phyloP scores from a whole-genome alignment of 2,797 vertebrate species.

The Syndactyla subalaris region DNA sequence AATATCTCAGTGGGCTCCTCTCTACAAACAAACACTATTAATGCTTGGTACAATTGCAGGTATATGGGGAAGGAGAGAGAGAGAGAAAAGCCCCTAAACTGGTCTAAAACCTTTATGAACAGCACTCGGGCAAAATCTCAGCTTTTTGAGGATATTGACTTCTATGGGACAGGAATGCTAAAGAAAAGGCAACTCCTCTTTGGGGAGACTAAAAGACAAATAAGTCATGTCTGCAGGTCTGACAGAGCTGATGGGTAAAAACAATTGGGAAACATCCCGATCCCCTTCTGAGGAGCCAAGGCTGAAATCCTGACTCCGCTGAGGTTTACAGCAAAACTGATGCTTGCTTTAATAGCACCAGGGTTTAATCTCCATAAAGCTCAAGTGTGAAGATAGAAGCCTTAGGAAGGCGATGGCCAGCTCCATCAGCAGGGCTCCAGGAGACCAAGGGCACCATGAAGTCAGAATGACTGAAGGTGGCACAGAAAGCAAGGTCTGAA shows the following conservation, averaged over 20 bases:
- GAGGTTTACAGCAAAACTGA: not conserved
- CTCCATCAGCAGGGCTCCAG: not conserved
- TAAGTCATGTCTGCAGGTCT: not conserved
- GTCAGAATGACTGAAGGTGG: not conserved
- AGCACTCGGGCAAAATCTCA: not conserved
- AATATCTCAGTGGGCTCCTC: constrained; percentile 57
- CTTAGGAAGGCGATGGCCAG: not conserved
- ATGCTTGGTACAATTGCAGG: not conserved
- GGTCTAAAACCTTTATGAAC: not conserved
- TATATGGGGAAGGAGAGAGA: not conserved
- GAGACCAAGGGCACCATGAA: not conserved
- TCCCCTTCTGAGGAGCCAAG: not conserved
- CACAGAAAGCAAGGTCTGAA: not conserved
- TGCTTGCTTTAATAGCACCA: not conserved
- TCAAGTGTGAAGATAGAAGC: not conserved
- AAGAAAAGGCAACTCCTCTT: not conserved
- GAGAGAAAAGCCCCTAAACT: not conserved
- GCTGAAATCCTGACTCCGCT: constrained; percentile 15
- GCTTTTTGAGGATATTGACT: not conserved
- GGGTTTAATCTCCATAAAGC: not conserved
- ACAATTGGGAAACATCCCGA: constrained; percentile 1
- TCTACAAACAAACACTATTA: constrained; percentile 54
- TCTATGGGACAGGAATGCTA: not conserved
- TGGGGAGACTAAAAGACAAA: not conserved
- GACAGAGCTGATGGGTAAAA: not conserved